Percentiles rank a stretch among this genome's conserved stretches.
Conservation (phyloP, 2,888 invertebrate species). For the Junonia oenone region DNA sequence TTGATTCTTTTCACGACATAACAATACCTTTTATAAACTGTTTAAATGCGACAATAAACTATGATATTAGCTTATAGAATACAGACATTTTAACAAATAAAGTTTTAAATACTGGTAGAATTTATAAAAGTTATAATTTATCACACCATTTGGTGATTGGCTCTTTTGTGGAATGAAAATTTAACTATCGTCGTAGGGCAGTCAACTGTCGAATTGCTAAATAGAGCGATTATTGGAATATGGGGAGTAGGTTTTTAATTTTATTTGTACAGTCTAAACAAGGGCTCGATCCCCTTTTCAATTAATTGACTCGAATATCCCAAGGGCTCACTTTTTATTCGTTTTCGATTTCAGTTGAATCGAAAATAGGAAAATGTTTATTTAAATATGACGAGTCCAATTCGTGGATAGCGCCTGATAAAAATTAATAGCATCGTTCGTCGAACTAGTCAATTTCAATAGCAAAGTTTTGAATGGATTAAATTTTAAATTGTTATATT, state of each 20-base stretch:
- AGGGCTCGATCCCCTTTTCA: conserved; percentile 59
- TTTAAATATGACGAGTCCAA: conserved; percentile 18
- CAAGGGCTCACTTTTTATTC: conserved; percentile 47
- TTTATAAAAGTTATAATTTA: too few species aligned
- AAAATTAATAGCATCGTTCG: conserved; percentile 11
- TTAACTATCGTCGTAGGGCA: conserved; percentile 26
- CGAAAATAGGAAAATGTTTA: conserved; percentile 37
- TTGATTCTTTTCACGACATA: too few species aligned
- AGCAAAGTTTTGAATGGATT: background rate
- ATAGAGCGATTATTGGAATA: conserved; percentile 59
- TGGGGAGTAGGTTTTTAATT: conserved; percentile 59
- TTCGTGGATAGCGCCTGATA: conserved; percentile 8
- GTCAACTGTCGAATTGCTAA: conserved; percentile 43
- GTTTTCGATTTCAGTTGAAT: conserved; percentile 46
- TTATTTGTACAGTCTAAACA: conserved; percentile 69
- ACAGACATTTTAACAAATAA: too few species aligned
- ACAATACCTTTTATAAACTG: too few species aligned
- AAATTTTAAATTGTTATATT: background rate
- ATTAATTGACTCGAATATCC: conserved; percentile 56
- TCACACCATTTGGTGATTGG: background rate
- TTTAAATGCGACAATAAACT: too few species aligned
- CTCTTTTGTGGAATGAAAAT: conserved; percentile 14
- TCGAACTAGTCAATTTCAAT: background rate
- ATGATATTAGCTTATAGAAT: too few species aligned
- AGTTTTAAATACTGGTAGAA: too few species aligned